Evolutionary conservation across 2,113 vertebrate species (phyloP), one percentile per base, ranked within the genome.

Genomic region (Capreolus pygargus): DNA sequence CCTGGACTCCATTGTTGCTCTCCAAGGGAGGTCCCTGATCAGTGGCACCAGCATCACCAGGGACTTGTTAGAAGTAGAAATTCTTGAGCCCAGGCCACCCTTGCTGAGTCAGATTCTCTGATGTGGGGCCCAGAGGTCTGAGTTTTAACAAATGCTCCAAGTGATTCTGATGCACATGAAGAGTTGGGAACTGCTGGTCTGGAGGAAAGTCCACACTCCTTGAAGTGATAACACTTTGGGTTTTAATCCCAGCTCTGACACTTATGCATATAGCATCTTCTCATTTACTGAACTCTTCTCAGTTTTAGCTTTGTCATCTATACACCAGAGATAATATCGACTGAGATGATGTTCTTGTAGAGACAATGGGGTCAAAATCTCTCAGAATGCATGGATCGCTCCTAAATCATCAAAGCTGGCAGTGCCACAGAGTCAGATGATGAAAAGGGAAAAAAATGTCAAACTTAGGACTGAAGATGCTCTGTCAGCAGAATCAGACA

Each of bases 31-130:
- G 28, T 13, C 2, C 4, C 21, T 36, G 9, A 10, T 21, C 4
- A 47, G 30, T 1, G 0, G 27, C 0, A 2, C 1, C 1, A 3
- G 47, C 4, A 7, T 9, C 1, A 16, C 2, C 2, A 8, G 19
- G 19, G 10, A 23, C 25, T 3, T 15, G 19, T 9, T 9, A 28
- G n/a, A 39, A n/a, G 11, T 6, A 8, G 19, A 36, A 15, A 89
- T 45, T 28, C 14, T 11, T 8, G 23, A 74, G 60, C 36, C 11
- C 19, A 16, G 27, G 5, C 9, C 60, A 15, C 9, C 70, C 4
- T 2, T 36, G 10, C 50, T 10, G 70, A 39, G 30, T 11, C 52
- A 33, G 43, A 36, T 23, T 89, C 36, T 10, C 82, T 23, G 8
- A 33, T 1, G 1, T 21, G 15, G 15, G 67, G 5, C 7, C 54